Conservation (phyloP, 2,888 invertebrate genomes). For the Scaptomyza caliginosa region DNA sequence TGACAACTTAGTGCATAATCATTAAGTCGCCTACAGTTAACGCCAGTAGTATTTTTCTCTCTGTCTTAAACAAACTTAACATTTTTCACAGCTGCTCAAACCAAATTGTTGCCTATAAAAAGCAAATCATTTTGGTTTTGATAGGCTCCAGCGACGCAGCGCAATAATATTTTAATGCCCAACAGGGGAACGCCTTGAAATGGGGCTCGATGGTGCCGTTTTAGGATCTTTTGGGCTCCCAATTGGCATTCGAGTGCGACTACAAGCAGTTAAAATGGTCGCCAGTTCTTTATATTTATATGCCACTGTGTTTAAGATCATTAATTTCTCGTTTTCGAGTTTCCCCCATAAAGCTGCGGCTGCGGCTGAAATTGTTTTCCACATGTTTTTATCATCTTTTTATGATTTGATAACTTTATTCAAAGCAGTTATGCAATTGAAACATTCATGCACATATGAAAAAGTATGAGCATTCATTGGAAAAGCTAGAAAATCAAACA, state of each 20-base stretch:
- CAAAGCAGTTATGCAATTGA: background rate
- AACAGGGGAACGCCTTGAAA: conserved; percentile 45
- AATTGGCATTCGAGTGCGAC: conserved; percentile 10
- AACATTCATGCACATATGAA: background rate
- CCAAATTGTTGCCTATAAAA: conserved; percentile 47
- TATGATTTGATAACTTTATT: background rate
- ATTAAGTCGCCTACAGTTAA: conserved; percentile 52
- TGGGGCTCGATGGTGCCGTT: conserved; percentile 44
- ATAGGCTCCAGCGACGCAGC: conserved; percentile 56
- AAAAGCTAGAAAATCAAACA: too few relatives aligned
- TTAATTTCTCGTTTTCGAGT: conserved; percentile 24
- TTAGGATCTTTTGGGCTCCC: conserved; percentile 23
- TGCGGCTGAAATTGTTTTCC: background rate
- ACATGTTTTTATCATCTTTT: background rate
- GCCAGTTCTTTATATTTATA: conserved; percentile 16
- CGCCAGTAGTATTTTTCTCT: background rate
- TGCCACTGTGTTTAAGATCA: conserved; percentile 36
- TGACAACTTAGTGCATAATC: conserved; percentile 72
- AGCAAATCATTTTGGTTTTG: conserved; percentile 60
- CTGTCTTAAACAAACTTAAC: too few relatives aligned
- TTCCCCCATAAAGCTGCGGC: background rate
- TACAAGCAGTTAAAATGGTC: conserved; percentile 33
- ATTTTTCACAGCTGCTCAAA: conserved; percentile 10
- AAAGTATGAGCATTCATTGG: too few relatives aligned
- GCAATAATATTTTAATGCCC: conserved; percentile 60